phyloP scores from a whole-genome alignment of 2,797 vertebrate genomes.

The Sus cebifrons region DNA sequence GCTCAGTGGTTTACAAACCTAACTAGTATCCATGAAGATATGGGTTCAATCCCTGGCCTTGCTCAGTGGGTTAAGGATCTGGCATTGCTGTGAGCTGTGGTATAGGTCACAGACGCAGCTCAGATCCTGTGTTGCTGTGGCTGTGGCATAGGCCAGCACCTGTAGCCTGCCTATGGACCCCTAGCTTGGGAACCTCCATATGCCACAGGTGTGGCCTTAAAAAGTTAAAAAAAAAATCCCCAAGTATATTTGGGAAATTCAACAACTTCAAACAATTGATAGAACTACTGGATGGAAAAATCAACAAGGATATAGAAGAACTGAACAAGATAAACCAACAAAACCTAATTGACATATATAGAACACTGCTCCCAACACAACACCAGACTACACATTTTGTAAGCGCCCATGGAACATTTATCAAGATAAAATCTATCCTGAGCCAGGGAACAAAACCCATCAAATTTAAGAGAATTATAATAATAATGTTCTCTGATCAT shows the following conservation, averaged over 20 bases:
- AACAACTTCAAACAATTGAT: slow-evolving; percentile 19
- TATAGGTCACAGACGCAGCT: too few relatives aligned
- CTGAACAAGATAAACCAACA: background rate
- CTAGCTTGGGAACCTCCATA: too few relatives aligned
- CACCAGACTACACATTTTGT: background rate
- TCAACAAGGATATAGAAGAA: background rate
- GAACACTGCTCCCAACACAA: background rate
- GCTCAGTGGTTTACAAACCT: too few relatives aligned
- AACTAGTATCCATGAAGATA: too few relatives aligned
- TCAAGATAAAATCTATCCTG: background rate
- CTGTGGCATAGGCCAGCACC: too few relatives aligned
- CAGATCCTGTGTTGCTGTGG: too few relatives aligned
- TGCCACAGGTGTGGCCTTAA: too few relatives aligned
- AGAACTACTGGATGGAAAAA: slow-evolving; percentile 12
- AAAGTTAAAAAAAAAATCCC: background rate
- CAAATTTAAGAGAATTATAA: slow-evolving; percentile 49
- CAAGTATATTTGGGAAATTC: slow-evolving; percentile 5
- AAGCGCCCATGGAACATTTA: background rate
- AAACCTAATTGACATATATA: background rate
- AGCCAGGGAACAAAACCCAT: background rate
- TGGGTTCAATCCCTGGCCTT: too few relatives aligned
- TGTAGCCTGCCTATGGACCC: too few relatives aligned
- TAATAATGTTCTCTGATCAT: slow-evolving; percentile 4
- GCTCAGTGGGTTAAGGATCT: too few relatives aligned
- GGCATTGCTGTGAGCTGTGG: too few relatives aligned